A percentile compares a stretch with the other conserved stretches of the same genome.
These are phyloP conservation scores for Tiliacea citrago DNA, from an alignment of 2,888 invertebrate species.

Conservation along the genomic window DNA sequence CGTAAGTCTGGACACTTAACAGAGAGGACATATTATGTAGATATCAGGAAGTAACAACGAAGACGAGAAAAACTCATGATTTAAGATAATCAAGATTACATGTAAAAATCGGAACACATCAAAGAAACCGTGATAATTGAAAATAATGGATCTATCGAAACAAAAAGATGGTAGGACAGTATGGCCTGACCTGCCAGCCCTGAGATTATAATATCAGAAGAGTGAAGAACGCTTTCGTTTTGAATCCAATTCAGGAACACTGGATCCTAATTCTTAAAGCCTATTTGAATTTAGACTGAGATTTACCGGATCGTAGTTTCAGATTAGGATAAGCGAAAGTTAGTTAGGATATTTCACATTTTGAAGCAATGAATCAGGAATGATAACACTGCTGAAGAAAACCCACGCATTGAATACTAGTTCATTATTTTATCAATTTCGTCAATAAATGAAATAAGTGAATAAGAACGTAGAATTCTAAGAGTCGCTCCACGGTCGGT, in stretches of 20 bases:
- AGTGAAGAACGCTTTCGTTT: neutral
- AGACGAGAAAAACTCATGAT: neutral
- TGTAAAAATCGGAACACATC: neutral
- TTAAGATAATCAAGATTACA: neutral
- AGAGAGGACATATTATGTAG: neutral
- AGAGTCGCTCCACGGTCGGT: slow-evolving; percentile 31
- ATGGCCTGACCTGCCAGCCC: no score
- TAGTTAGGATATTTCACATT: neutral
- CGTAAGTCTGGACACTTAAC: neutral
- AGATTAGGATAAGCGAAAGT: slow-evolving; percentile 1
- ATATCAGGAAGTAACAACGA: neutral
- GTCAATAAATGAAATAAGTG: slow-evolving; percentile 46
- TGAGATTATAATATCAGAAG: neutral
- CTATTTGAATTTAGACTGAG: slow-evolving; percentile 5
- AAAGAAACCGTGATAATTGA: neutral
- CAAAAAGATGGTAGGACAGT: no score
- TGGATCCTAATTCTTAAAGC: neutral
- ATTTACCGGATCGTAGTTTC: slow-evolving; percentile 9
- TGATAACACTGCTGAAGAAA: neutral
- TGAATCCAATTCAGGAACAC: neutral
- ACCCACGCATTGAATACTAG: neutral
- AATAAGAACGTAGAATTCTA: slow-evolving; percentile 49
- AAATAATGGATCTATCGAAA: neutral
- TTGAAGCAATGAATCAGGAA: neutral
- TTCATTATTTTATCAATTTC: slow-evolving; percentile 34